A percentile compares a stretch with the other conserved stretches of the same genome.
Conservation (phyloP, 2,888 invertebrate species). For the Tetanocera ferruginea region DNA sequence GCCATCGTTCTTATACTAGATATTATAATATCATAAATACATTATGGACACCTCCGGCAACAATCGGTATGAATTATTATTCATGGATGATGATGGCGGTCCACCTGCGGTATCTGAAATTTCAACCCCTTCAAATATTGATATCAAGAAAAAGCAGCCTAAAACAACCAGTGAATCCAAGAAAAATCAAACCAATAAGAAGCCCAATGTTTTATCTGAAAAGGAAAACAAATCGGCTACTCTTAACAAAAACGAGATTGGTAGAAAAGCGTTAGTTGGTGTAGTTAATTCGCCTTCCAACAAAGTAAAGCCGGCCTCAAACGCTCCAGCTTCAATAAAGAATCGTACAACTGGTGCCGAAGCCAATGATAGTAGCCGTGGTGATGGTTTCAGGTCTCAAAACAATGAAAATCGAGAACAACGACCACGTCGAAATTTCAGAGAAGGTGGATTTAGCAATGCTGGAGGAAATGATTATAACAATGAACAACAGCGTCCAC, state of each 20-base stretch:
- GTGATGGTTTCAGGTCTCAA: constrained; percentile 21
- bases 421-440: constrained; percentile 72
- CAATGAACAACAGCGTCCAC: constrained; percentile 50
- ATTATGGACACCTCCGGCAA: constrained; percentile 63
- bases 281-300: background rate
- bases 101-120: constrained; percentile 27
- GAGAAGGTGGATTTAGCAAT: constrained; percentile 71
- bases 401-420: constrained; percentile 76
- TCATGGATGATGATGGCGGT: constrained; percentile 63
- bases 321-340: background rate
- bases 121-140: constrained; percentile 49
- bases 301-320: background rate
- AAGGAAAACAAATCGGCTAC: constrained; percentile 65
- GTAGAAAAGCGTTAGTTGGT: constrained; percentile 41
- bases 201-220: constrained; percentile 53
- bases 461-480: constrained; percentile 57
- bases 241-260: constrained; percentile 56
- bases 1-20: background rate
- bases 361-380: constrained; percentile 18
- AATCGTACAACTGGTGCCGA: background rate
- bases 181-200: constrained; percentile 32
- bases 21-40: background rate
- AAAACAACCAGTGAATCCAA: constrained; percentile 45
- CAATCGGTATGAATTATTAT: constrained; percentile 68
- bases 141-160: constrained; percentile 52